Evolutionary conservation across 2,888 invertebrate species (phyloP), one percentile per base, ranked within the genome.

Genomic region (Nomada fucata): DNA sequence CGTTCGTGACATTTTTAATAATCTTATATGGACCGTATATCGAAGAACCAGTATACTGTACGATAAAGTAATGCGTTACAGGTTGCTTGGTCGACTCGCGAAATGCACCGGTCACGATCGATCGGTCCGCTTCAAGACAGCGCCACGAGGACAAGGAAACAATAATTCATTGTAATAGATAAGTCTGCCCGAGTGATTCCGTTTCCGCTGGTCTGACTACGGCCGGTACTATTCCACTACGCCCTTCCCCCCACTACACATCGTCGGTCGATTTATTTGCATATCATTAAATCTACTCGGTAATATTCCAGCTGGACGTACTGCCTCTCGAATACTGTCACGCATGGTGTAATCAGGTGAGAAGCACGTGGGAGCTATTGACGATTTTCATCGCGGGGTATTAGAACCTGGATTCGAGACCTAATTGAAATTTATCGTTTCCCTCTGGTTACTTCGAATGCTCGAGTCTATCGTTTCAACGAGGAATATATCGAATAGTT

Each of bases 171-270:
- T 18, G 55, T 1, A 26, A 23, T 5, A 26, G 13, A 64, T 13
- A 47, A 23, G 20, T 15, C 10, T 29, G 4, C 2, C 15, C 57
- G 20, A 68, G 18, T 61, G 42, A 50, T 73, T 42, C 65, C 29
- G 29, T 52, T 47, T 60, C 57, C 18, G 77, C n/a, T 70, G 13
- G 59, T 44, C 83, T 77, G 76, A 44, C 76, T 52, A 36, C 50
- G 53, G 29, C 59, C 71, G 76, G 86, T 76, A 70, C 65, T 65
- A 76, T 79, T 83, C 85, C 74, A 79, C 74, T 76, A 72, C 65
- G 53, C 52, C 59, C 57, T 63, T 47, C 53, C 47, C 36, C 69
- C 52, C 23, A 15, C 44, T 10, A 50, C 63, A 52, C 55, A 44
- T 57, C 65, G 52, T 73, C 68, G 57, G 44, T 29, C 42, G 55